These are phyloP conservation scores for Apomyelois bistriatella DNA, from an alignment of 2,888 invertebrate genomes.

Conservation along the genomic window DNA sequence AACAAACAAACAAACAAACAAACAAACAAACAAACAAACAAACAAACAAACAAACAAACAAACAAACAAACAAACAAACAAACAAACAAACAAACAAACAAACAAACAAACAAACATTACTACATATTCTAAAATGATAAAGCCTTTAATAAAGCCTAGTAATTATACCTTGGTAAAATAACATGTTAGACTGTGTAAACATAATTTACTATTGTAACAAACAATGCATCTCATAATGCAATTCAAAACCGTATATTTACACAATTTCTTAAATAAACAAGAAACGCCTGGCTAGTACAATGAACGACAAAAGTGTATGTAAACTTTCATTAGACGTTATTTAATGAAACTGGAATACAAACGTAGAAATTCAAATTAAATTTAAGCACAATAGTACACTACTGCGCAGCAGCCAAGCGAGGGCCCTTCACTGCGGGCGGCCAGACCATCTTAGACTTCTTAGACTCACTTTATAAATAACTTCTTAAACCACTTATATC, in stretches of 20 bases:
- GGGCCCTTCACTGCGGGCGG: slow-evolving; percentile 27
- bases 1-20: too few relatives aligned
- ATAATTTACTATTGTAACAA: not conserved
- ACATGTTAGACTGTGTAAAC: too few relatives aligned
- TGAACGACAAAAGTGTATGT: not conserved
- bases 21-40: too few relatives aligned
- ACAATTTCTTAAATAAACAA: not conserved
- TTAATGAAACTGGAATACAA: slow-evolving; percentile 5
- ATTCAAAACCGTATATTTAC: not conserved
- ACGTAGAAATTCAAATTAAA: slow-evolving; percentile 8
- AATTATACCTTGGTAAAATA: too few relatives aligned
- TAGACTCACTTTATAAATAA: slow-evolving; percentile 37
- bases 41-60: too few relatives aligned
- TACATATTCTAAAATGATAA: too few relatives aligned
- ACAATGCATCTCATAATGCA: slow-evolving; percentile 2
- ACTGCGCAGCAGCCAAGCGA: slow-evolving; percentile 17
- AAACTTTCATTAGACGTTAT: slow-evolving; percentile 4
- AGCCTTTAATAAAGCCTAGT: too few relatives aligned
- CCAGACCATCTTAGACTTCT: slow-evolving; percentile 25
- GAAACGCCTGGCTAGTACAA: not conserved
- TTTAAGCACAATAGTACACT: slow-evolving; percentile 14
- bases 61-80: too few relatives aligned
- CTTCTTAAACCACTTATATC: slow-evolving; percentile 25
- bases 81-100: too few relatives aligned
- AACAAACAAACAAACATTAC: too few relatives aligned